phyloP scores from a whole-genome alignment of 2,113 vertebrate species.

The Dromiciops gliroides region DNA sequence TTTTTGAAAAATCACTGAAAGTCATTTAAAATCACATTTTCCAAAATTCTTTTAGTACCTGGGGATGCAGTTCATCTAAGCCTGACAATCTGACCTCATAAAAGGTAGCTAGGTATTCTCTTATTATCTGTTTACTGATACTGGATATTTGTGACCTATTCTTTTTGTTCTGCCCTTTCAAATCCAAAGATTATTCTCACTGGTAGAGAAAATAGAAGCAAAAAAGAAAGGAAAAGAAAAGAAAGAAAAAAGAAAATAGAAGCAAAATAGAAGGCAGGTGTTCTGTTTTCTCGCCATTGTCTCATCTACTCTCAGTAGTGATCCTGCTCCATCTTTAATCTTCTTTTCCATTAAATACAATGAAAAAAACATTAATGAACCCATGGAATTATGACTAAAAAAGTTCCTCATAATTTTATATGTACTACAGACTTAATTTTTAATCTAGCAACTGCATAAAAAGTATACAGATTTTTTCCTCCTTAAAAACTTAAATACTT shows the following conservation, averaged over 20 bases:
- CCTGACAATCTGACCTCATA: neutral
- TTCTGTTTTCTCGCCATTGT: neutral
- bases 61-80: too few species aligned
- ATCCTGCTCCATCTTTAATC: too few species aligned
- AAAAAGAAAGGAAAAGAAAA: neutral
- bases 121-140: neutral
- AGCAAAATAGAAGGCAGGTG: neutral
- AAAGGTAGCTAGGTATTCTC: neutral
- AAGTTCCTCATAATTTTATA: conserved; percentile 5
- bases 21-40: neutral
- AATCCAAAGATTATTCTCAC: neutral
- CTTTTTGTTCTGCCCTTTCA: neutral
- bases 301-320: too few species aligned
- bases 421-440: conserved; percentile 26
- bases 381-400: neutral
- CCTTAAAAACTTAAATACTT: conserved; percentile 9
- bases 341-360: neutral
- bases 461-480: neutral
- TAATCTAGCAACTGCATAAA: neutral
- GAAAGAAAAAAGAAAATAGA: neutral
- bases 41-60: neutral
- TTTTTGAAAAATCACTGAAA: neutral
- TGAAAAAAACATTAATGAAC: conserved; percentile 16
- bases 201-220: neutral
- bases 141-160: neutral